phyloP scores from a whole-genome alignment of 2,888 invertebrate genomes.

The Caenorhabditis sp. region DNA sequence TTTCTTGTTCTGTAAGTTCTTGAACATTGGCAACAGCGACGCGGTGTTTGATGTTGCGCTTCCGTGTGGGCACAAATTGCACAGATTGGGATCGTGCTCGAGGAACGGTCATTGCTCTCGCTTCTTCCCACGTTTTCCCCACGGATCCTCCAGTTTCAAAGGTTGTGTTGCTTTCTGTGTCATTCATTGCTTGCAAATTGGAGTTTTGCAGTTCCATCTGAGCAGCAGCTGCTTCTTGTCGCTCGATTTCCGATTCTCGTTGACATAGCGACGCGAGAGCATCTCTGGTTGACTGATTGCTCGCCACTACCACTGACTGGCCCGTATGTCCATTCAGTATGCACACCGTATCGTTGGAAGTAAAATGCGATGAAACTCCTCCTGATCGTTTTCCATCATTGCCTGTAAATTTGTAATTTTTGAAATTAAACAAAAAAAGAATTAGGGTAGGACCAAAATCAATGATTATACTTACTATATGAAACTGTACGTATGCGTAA shows the following conservation, averaged over 20 bases:
- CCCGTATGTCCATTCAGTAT: slow-evolving; percentile 42
- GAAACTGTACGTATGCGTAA: slow-evolving; percentile 19
- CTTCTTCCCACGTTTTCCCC: background rate
- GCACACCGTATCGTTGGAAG: slow-evolving; percentile 29
- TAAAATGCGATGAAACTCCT: slow-evolving; percentile 9
- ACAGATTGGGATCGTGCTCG: background rate
- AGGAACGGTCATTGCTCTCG: background rate
- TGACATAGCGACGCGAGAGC: slow-evolving; percentile 29
- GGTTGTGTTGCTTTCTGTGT: background rate
- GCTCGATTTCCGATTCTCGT: slow-evolving; percentile 26
- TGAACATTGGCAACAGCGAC: too few species aligned
- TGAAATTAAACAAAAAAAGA: too few species aligned
- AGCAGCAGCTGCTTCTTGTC: background rate
- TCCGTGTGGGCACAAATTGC: background rate
- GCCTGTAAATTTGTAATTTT: slow-evolving; percentile 22
- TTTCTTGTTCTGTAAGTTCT: background rate
- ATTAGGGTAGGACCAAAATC: too few species aligned
- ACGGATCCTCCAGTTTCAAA: background rate
- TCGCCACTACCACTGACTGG: slow-evolving; percentile 32
- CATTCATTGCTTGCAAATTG: slow-evolving; percentile 1
- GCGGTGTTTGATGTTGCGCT: too few species aligned
- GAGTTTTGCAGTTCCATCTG: background rate
- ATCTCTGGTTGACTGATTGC: slow-evolving; percentile 42
- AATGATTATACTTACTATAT: slow-evolving; percentile 22
- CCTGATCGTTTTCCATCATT: slow-evolving; percentile 14